Conservation (phyloP, 2,113 vertebrate species). For the Oplegnathus fasciatus region DNA sequence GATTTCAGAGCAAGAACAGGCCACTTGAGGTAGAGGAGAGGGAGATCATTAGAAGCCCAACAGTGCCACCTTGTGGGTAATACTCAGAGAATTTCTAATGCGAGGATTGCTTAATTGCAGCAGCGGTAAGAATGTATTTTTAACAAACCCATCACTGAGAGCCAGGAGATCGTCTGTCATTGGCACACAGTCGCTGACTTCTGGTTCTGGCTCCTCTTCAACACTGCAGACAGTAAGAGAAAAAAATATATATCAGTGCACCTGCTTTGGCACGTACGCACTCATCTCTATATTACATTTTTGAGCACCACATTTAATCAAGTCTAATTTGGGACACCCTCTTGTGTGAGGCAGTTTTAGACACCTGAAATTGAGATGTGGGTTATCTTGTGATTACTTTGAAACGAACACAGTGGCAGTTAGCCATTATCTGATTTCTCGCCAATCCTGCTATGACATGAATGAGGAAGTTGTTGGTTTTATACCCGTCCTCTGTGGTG, state of each 20-base stretch:
- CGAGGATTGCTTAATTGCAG: constrained; percentile 7
- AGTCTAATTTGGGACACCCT: constrained; percentile 40
- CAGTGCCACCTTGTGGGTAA: constrained; percentile 75
- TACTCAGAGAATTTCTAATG: background rate
- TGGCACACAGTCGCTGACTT: constrained; percentile 47
- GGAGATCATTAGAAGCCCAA: constrained; percentile 43
- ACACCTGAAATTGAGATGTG: constrained; percentile 21
- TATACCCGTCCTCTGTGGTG: constrained; percentile 54
- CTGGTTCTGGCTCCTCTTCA: constrained; percentile 53
- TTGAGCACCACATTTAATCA: constrained; percentile 38
- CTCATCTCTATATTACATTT: constrained; percentile 21
- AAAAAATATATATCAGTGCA: constrained; percentile 42
- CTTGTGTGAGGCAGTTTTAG: constrained; percentile 30
- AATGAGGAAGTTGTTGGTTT: constrained; percentile 63
- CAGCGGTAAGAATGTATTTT: constrained; percentile 22
- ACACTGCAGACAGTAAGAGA: constrained; percentile 43
- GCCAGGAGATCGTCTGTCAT: constrained; percentile 75
- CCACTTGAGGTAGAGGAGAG: constrained; percentile 13
- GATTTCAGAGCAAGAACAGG: constrained; percentile 38
- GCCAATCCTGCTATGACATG: constrained; percentile 42
- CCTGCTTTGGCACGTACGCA: constrained; percentile 18
- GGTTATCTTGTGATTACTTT: constrained; percentile 36
- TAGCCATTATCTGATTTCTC: constrained; percentile 30
- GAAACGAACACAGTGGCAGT: constrained; percentile 48
- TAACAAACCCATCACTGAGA: constrained; percentile 75